A percentile compares a stretch with the other conserved stretches of the same genome.
phyloP scores from a whole-genome alignment of 2,888 invertebrate species.

The Sericinus montela region DNA sequence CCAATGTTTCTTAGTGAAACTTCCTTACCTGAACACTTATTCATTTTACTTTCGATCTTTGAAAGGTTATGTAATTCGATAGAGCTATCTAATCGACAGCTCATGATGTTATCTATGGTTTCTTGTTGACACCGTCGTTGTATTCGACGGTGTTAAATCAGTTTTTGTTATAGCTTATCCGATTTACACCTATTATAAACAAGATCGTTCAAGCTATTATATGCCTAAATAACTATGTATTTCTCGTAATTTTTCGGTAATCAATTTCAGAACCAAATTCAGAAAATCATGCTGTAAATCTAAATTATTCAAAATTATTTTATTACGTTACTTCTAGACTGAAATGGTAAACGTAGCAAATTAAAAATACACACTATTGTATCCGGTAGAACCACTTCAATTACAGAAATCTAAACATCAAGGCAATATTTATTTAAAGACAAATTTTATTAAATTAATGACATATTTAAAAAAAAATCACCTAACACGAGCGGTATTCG shows the following conservation, averaged over 20 bases:
- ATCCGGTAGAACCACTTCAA: too few relatives aligned
- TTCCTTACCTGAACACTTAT: slow-evolving; percentile 32
- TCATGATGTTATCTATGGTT: slow-evolving; percentile 29
- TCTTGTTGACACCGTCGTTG: slow-evolving; percentile 20
- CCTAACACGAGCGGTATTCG: too few relatives aligned
- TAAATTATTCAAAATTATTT: too few relatives aligned
- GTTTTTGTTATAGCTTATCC: slow-evolving; percentile 21
- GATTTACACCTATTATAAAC: slow-evolving; percentile 10
- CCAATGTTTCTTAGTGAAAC: slow-evolving; percentile 34
- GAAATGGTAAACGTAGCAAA: too few relatives aligned
- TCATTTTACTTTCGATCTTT: slow-evolving; percentile 24
- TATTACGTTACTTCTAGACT: too few relatives aligned
- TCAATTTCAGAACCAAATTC: too few relatives aligned
- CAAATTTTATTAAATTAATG: too few relatives aligned
- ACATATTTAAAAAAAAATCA: too few relatives aligned
- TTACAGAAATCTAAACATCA: too few relatives aligned
- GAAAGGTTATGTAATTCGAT: slow-evolving; percentile 41
- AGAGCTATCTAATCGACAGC: slow-evolving; percentile 28
- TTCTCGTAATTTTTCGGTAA: neutral
- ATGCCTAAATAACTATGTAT: neutral
- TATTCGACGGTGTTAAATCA: neutral
- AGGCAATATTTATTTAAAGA: too few relatives aligned
- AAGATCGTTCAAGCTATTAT: neutral
- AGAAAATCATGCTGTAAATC: too few relatives aligned
- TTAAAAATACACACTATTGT: too few relatives aligned